Base-by-base conservation (phyloP, 2,888 invertebrate species). In the Pimpla rufipes region DNA sequence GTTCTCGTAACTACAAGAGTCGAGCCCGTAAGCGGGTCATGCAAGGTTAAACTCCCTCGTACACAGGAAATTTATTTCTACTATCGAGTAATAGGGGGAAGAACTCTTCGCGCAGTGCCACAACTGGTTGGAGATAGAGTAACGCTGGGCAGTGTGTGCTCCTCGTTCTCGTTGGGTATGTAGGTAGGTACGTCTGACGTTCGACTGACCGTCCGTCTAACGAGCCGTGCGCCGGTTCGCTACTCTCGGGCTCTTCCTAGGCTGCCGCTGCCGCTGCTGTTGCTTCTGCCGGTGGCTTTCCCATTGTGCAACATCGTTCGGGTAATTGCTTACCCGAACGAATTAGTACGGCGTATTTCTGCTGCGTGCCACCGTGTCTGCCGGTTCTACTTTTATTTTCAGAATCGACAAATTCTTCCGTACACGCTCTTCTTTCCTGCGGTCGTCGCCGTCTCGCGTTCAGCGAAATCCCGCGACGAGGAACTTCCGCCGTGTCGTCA, bases 31-130 rank as follows among this genome's bases (percentile, higher is more conserved):
- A 84, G 64, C 76, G 81, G 83, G 83, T 84, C 83, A 84, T 64
- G 83, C 73, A 78, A 83, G 81, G 83, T 84, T 84, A 84, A 84
- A 84, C 83, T 84, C 80, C 78, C 83, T 77, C 80, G 73, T 81
- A 78, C 66, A 64, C 78, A 18, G 78, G 50, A 81, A 78, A 84
- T 84, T 81, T 80, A 81, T 84, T 84, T 76, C 74, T 52, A 13
- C 78, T 81, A 81, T 84, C 83, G 83, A 57, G 77, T 78, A 78
- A 81, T 66, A 50, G 77, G n/a, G 64, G 80, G 59, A 78, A 78
- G 57, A 78, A 75, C 35, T 70, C 74, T 74, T 79, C 76, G 67
- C 79, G 59, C 76, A 83, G 45, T 57, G 40, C 75, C 75, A 75
- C 55, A 55, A 55, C 55, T 55, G 55, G 13, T n/a, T 5, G 55